A percentile compares a stretch with the other conserved stretches of the same genome.
These are phyloP conservation scores for Aphidoletes aphidimyza DNA, from an alignment of 2,888 invertebrate genomes.

Conservation along the genomic window DNA sequence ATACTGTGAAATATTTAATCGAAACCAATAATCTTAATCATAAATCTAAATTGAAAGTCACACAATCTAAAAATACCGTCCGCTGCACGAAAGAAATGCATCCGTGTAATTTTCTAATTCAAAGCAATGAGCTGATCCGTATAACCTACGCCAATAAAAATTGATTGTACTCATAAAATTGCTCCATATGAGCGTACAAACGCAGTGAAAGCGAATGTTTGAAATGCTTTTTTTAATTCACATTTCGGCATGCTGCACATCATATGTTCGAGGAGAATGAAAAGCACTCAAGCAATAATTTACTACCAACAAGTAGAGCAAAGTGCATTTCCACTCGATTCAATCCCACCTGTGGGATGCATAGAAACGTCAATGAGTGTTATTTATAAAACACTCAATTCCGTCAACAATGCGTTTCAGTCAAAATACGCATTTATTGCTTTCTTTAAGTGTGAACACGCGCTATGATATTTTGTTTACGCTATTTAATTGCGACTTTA, in stretches of 20 bases:
- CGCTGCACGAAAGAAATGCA: background rate
- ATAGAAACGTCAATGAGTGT: background rate
- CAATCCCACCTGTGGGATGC: constrained; percentile 18
- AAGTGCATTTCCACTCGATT: background rate
- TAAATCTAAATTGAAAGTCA: background rate
- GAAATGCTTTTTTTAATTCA: background rate
- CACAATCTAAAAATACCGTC: background rate
- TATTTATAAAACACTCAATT: background rate
- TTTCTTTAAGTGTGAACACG: background rate
- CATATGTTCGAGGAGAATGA: constrained; percentile 31
- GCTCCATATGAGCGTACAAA: background rate
- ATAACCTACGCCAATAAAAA: constrained; percentile 35
- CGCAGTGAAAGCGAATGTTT: constrained; percentile 41
- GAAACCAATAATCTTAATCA: no score
- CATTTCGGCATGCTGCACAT: background rate
- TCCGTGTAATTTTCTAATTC: background rate
- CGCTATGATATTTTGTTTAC: background rate
- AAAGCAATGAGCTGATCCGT: background rate
- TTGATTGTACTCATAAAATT: constrained; percentile 5
- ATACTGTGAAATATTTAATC: no score
- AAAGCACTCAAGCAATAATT: background rate
- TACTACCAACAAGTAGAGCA: background rate
- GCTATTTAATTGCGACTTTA: background rate
- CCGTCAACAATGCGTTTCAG: background rate
- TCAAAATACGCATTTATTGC: background rate